Evolutionary conservation across 2,797 vertebrate species (phyloP).

Genomic region (Oreochromis mossambicus): DNA sequence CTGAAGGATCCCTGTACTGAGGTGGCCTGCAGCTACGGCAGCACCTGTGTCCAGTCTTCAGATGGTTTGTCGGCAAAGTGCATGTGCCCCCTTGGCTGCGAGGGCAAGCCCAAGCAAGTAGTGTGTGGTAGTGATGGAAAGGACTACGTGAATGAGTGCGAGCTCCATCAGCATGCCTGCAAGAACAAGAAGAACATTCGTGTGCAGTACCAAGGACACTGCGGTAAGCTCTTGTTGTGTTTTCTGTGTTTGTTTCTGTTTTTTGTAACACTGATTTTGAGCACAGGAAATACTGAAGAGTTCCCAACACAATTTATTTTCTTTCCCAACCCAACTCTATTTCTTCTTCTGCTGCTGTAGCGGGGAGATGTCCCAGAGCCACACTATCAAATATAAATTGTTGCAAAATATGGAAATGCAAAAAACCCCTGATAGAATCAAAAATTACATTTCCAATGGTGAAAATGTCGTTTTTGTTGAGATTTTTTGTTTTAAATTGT

Average conservation of each 20-base stretch:
- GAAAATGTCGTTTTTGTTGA: background rate
- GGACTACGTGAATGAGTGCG: slow-evolving; percentile 87
- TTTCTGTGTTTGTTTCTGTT: background rate
- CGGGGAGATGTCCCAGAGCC: background rate
- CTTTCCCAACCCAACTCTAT: background rate
- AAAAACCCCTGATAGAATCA: background rate
- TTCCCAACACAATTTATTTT: background rate
- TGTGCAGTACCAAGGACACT: slow-evolving; percentile 84
- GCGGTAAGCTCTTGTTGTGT: slow-evolving; percentile 78
- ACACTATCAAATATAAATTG: background rate
- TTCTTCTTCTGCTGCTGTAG: background rate
- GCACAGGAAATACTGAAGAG: background rate
- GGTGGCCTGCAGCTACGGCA: slow-evolving; percentile 91
- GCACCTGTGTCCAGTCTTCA: slow-evolving; percentile 85
- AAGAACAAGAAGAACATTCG: slow-evolving; percentile 85
- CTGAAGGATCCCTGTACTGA: slow-evolving; percentile 88
- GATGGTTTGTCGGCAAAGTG: slow-evolving; percentile 87
- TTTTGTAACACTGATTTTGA: background rate
- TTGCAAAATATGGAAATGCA: background rate
- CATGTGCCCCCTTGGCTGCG: slow-evolving; percentile 85
- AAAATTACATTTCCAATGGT: background rate
- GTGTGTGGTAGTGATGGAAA: slow-evolving; percentile 91
- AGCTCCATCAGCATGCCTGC: slow-evolving; percentile 88
- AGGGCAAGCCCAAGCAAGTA: slow-evolving; percentile 50
- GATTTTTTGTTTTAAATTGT: background rate